Evolutionary conservation across 2,113 vertebrate genomes (phyloP).

Genomic region (Himantopus leucocephalus): DNA sequence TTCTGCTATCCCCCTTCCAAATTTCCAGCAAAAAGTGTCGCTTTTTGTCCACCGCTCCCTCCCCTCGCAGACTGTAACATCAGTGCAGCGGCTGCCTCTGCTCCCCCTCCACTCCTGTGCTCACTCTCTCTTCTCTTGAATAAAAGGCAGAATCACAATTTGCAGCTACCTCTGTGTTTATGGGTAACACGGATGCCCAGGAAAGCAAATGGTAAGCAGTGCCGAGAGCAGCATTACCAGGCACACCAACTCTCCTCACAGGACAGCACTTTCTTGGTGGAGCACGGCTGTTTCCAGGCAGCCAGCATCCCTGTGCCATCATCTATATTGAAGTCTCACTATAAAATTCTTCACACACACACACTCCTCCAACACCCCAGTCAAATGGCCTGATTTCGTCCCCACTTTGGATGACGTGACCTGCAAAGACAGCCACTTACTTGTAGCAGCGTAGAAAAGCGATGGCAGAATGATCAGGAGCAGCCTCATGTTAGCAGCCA

Average conservation of each 20-base stretch:
- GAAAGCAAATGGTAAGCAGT: rapidly evolving
- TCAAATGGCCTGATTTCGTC: rapidly evolving
- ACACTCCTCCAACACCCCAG: neutral
- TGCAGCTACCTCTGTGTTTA: too few species aligned
- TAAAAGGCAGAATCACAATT: neutral
- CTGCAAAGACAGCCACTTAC: neutral
- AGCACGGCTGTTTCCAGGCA: neutral
- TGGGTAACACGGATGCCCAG: too few species aligned
- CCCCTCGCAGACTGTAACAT: neutral
- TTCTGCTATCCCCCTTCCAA: neutral
- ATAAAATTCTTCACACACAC: rapidly evolving
- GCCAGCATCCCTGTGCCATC: neutral
- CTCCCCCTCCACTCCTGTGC: neutral
- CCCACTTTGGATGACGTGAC: rapidly evolving
- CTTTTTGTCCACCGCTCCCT: neutral
- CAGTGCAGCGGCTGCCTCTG: rapidly evolving
- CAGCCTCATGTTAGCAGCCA: neutral
- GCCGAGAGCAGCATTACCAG: rapidly evolving
- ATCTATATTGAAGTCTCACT: rapidly evolving
- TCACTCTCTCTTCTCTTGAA: neutral
- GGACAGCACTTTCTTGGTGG: too few species aligned
- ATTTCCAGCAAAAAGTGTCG: neutral
- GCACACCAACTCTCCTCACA: rapidly evolving
- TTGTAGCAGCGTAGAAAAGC: neutral
- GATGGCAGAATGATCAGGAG: neutral